Evolutionary conservation across 1,140 invertebrate genomes (phyloP).

Genomic region (Philopotamus ludificatus): DNA sequence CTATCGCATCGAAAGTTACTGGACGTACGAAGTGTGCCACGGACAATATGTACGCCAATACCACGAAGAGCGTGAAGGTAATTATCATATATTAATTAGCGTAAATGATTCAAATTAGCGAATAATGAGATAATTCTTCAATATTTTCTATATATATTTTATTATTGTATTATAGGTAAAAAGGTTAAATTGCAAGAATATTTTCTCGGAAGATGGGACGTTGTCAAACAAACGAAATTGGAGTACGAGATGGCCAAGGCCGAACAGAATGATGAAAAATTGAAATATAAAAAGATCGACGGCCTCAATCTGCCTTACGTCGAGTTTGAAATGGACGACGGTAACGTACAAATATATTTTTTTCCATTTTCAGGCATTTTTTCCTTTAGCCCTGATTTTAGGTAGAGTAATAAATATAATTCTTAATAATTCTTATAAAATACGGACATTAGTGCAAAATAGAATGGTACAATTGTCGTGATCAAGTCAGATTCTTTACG

Average conservation of each 20-base stretch:
- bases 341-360: conserved; percentile 39
- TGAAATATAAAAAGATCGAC: conserved; percentile 77
- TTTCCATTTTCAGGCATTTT: no score
- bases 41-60: conserved; percentile 88
- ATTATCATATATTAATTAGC: no score
- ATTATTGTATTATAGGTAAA: conserved; percentile 58
- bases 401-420: no score
- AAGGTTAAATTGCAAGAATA: conserved; percentile 80
- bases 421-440: no score
- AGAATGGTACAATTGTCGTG: no score
- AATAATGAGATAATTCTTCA: no score
- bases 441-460: no score
- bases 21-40: conserved; percentile 97
- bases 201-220: conserved; percentile 73
- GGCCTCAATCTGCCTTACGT: conserved; percentile 81
- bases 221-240: conserved; percentile 60
- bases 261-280: conserved; percentile 48
- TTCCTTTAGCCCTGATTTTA: no score
- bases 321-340: conserved; percentile 75
- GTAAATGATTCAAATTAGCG: no score
- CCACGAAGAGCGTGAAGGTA: conserved; percentile 89
- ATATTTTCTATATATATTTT: conserved; percentile 6
- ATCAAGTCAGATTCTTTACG: no score
- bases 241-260: conserved; percentile 56
- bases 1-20: conserved; percentile 89